These are phyloP conservation scores for Alligator sinensis DNA, from an alignment of 2,113 vertebrate species.

Conservation along the genomic window DNA sequence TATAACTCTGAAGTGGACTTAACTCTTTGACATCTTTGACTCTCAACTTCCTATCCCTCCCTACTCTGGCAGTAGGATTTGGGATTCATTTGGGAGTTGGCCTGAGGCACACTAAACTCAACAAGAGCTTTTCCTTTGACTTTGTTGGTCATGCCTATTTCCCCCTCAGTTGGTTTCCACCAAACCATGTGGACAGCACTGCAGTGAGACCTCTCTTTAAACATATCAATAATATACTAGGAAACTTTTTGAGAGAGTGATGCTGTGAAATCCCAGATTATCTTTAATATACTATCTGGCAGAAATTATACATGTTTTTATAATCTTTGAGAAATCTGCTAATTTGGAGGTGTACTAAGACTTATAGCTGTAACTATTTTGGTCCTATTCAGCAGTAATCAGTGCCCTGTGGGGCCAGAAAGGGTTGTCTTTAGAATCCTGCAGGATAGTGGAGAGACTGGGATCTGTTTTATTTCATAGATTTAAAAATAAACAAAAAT, in stretches of 20 bases:
- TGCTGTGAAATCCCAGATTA: background rate
- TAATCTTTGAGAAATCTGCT: background rate
- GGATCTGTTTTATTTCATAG: background rate
- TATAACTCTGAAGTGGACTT: background rate
- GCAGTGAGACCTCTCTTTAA: background rate
- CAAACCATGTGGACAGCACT: background rate
- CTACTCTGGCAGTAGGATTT: background rate
- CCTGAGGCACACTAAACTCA: background rate
- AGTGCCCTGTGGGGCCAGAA: background rate
- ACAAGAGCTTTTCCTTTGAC: background rate
- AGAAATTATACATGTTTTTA: background rate
- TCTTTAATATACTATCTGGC: background rate
- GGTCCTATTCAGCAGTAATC: background rate
- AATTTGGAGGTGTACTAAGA: background rate
- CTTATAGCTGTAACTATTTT: background rate
- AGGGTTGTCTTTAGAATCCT: background rate
- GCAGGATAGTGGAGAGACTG: background rate
- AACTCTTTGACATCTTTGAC: background rate
- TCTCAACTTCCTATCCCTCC: background rate
- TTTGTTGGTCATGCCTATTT: background rate
- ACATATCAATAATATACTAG: accelerated
- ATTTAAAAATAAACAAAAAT: background rate
- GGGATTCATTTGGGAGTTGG: background rate
- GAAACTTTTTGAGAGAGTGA: background rate
- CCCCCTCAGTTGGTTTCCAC: background rate